Base-by-base conservation (phyloP, 2,797 vertebrate genomes). In the Philypnodon macrostomus region DNA sequence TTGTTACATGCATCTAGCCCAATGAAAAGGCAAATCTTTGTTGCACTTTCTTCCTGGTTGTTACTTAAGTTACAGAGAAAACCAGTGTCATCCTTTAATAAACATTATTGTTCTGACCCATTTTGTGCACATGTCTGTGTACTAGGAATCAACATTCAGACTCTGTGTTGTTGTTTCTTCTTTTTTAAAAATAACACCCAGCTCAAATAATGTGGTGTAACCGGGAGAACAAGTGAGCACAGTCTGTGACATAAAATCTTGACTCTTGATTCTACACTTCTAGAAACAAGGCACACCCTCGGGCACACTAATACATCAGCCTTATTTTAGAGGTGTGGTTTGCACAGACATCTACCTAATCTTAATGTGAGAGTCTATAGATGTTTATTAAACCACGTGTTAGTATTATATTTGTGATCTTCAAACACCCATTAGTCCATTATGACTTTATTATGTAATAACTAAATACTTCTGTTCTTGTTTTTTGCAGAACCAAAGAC, bases 401-500 rank as follows among this genome's bases (percentile, higher is more conserved):
- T 29, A 10, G 8, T 29, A 29, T 29, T 29, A 2, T 38, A 7
- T 19, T 19, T 19, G 11, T 38, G 18, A 38, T 10, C n/a, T 1
- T 10, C 5, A 10, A 36, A 16, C n/a, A 23, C 11, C 27, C 27
- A 11, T 29, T 29, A 29, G 27, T 3, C 27, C 8, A 29, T 29
- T 10, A n/a, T n/a, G n/a, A n/a, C 10, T 15, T 7, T 8, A 27
- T n/a, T 17, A 15, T n/a, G n/a, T n/a, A 15, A 7, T n/a, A 31
- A 36, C 14, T 39, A 48, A 50, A 56, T 19, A 38, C 26, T 12
- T n/a, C n/a, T 21, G 0, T 14, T 53, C 63, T 16, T 48, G 32
- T 81, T 51, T 74, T 67, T 60, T 47, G n/a, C 86, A 98, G 95
- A 83, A 92, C 85, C 73, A 97, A 96, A 87, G 94, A 95, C 40